Base-by-base conservation (phyloP, 2,113 vertebrate genomes). In the Cyprinodon brontotheroides region DNA sequence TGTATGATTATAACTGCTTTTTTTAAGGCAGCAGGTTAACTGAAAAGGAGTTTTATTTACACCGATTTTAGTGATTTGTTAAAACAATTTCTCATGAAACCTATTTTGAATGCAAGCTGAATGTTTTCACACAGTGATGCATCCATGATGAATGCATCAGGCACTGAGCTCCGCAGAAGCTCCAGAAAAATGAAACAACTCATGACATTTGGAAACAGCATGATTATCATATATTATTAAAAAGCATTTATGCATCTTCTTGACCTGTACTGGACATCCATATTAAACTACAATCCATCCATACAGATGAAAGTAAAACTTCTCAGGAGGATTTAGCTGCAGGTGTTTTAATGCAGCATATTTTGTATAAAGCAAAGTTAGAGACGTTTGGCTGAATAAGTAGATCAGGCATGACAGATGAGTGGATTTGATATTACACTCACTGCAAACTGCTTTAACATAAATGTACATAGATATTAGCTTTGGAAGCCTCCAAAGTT, bases 401-500 rank as follows among this genome's bases (percentile, higher is more conserved):
- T 59, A 36, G 65, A 68, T 64, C 38, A 65, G 50, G 59, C 57
- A 79, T 60, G 6, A 39, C 65, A 57, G 47, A 61, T 64, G 38
- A 60, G 60, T 70, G 2, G 48, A 38, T 45, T 65, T 50, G 39
- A 48, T 67, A 53, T 20, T 60, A 14, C 78, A 64, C 39, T 20
- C 40, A 68, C 15, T 60, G 3, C 40, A 65, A 78, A 57, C 15
- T 43, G 3, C 29, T 67, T 61, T 61, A 29, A 17, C 40, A 36
- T 65, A 79, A 29, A 61, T 81, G 80, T 91, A 84, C 14, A 88
- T 76, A 81, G 29, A 20, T 40, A 73, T 74, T 65, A 70, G 73
- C 41, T 29, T 17, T 68, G 9, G 57, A 36, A 59, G 22, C 65
- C 75, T 47, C 22, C 70, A 15, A 60, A 63, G 59, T 48, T 75